These are phyloP conservation scores for Spodoptera picta DNA, from an alignment of 2,888 invertebrate genomes.

Conservation along the genomic window DNA sequence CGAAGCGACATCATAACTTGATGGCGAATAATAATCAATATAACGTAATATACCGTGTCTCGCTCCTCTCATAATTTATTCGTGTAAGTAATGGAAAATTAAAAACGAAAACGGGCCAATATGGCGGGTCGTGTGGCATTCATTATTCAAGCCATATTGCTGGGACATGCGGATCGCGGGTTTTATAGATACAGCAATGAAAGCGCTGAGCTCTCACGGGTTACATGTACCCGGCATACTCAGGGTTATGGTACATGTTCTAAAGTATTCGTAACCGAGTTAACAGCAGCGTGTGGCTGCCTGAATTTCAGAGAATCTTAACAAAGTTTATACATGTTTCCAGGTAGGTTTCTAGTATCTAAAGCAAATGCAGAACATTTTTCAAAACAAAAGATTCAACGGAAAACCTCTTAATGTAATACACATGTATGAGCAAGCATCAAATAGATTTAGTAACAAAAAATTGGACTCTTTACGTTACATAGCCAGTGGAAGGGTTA, in stretches of 20 bases:
- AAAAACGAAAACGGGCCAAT: slow-evolving; percentile 78
- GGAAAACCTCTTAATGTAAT: slow-evolving; percentile 33
- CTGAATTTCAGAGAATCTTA: background rate
- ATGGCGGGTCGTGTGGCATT: slow-evolving; percentile 70
- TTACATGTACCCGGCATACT: slow-evolving; percentile 37
- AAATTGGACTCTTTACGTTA: slow-evolving; percentile 28
- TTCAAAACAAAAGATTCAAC: slow-evolving; percentile 27
- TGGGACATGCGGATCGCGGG: slow-evolving; percentile 66
- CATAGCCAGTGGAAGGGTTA: slow-evolving; percentile 7
- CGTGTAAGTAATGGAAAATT: slow-evolving; percentile 75
- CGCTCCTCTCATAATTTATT: slow-evolving; percentile 63
- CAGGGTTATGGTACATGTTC: slow-evolving; percentile 18
- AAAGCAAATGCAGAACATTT: slow-evolving; percentile 14
- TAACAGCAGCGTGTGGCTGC: background rate
- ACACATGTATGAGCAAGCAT: slow-evolving; percentile 27
- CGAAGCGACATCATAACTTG: slow-evolving; percentile 21
- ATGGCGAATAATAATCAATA: slow-evolving; percentile 51
- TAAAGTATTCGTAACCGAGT: slow-evolving; percentile 2
- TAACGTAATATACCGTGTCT: slow-evolving; percentile 38
- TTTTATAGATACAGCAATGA: slow-evolving; percentile 68
- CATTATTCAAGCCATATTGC: slow-evolving; percentile 76
- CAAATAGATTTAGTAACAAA: slow-evolving; percentile 36
- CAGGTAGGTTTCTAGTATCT: background rate
- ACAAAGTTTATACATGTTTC: slow-evolving; percentile 5
- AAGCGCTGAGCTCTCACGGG: slow-evolving; percentile 49